Evolutionary conservation across 1,140 invertebrate genomes (phyloP).

Genomic region (Mactra quadrangularis): DNA sequence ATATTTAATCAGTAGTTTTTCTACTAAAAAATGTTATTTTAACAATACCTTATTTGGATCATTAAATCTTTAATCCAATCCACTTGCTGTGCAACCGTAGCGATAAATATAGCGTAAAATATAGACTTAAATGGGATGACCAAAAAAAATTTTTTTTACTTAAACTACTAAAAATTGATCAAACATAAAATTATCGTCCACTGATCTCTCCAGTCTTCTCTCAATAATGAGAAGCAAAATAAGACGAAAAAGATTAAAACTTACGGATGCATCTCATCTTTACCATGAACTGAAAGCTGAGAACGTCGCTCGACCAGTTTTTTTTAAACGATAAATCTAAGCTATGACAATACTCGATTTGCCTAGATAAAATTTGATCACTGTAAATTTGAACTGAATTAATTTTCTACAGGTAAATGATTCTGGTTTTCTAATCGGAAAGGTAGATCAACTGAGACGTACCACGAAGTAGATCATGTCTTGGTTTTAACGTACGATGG

Average conservation of each 20-base stretch:
- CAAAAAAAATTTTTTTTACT: slow-evolving; percentile 48
- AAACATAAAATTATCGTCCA: slow-evolving; percentile 59
- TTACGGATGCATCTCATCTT: slow-evolving; percentile 31
- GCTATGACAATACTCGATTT: slow-evolving; percentile 64
- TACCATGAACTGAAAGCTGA: slow-evolving; percentile 37
- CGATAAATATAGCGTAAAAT: too few species aligned
- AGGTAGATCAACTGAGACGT: too few species aligned
- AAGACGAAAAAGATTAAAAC: slow-evolving; percentile 31
- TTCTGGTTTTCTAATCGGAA: slow-evolving; percentile 6
- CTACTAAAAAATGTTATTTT: slow-evolving; percentile 5
- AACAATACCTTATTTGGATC: slow-evolving; percentile 45
- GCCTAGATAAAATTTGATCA: slow-evolving; percentile 64
- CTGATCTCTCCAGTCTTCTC: neutral
- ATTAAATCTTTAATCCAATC: slow-evolving; percentile 48
- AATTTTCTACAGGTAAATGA: slow-evolving; percentile 46
- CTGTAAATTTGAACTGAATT: slow-evolving; percentile 60
- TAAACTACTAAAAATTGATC: slow-evolving; percentile 58
- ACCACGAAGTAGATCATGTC: too few species aligned
- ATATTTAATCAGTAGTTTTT: neutral
- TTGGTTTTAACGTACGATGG: too few species aligned
- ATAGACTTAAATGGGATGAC: slow-evolving; percentile 25
- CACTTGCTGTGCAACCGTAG: slow-evolving; percentile 29
- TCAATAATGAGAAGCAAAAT: slow-evolving; percentile 37
- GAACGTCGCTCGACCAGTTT: slow-evolving; percentile 30
- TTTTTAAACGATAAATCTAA: slow-evolving; percentile 54